Evolutionary conservation across 2,113 vertebrate genomes (phyloP).

Genomic region (Rhinolophus sinicus): DNA sequence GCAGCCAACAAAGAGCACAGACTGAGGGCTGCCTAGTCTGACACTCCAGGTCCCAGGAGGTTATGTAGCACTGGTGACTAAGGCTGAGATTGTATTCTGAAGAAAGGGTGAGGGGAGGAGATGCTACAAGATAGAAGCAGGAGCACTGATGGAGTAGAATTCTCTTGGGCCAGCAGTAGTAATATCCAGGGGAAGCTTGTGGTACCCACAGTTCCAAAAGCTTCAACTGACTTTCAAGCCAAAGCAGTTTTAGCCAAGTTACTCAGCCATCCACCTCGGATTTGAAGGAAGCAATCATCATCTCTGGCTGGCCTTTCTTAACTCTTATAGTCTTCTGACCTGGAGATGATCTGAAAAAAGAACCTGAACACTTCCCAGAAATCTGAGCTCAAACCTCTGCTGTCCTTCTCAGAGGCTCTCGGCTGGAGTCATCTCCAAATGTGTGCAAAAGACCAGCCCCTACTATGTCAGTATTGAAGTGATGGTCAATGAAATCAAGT

Average conservation of each 20-base stretch:
- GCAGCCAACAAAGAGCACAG: background rate
- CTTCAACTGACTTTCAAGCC: background rate
- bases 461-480: background rate
- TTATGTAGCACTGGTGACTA: background rate
- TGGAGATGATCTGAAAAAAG: background rate
- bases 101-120: background rate
- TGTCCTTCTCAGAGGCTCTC: background rate
- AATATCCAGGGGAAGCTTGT: background rate
- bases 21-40: background rate
- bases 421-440: background rate
- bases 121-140: background rate
- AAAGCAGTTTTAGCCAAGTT: background rate
- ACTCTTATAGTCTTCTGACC: background rate
- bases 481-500: background rate
- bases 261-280: background rate
- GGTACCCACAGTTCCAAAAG: background rate
- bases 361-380: background rate
- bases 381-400: background rate
- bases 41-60: too few species aligned
- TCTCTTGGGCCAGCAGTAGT: background rate
- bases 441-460: background rate
- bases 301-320: background rate
- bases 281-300: background rate
- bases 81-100: background rate
- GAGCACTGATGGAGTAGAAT: background rate